Evolutionary conservation across 1,140 invertebrate species (phyloP).

Genomic region (Plectrocnemia conspersa): DNA sequence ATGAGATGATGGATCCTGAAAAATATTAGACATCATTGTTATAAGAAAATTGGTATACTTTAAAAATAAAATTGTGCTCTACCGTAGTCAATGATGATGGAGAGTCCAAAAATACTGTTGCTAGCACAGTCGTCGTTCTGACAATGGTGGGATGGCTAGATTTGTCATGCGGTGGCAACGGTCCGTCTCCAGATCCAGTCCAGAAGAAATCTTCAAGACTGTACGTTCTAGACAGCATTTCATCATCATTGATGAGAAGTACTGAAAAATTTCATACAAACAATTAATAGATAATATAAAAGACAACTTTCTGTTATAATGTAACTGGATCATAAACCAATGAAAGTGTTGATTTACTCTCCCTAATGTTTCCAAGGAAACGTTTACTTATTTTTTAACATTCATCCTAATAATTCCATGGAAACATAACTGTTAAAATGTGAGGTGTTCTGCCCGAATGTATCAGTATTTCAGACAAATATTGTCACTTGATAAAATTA

Average conservation of each 20-base stretch:
- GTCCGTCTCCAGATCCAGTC: conserved; percentile 76
- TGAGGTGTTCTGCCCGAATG: too few relatives aligned
- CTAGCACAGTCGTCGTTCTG: conserved; percentile 56
- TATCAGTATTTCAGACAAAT: too few relatives aligned
- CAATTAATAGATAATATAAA: too few relatives aligned
- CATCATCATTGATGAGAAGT: conserved; percentile 27
- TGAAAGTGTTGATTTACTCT: too few relatives aligned
- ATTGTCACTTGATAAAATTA: too few relatives aligned
- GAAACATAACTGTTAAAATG: too few relatives aligned
- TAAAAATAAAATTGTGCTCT: conserved; percentile 4
- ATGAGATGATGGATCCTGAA: conserved; percentile 13
- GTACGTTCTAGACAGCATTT: conserved; percentile 53
- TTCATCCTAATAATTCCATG: too few relatives aligned
- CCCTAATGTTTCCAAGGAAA: too few relatives aligned
- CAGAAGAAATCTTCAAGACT: conserved; percentile 79
- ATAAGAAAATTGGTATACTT: background rate
- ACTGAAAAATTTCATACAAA: conserved; percentile 8
- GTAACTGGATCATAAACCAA: too few relatives aligned
- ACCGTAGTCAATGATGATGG: conserved; percentile 33
- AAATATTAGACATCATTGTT: conserved; percentile 1
- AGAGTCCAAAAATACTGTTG: conserved; percentile 57
- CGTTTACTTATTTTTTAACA: too few relatives aligned
- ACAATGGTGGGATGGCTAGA: conserved; percentile 42
- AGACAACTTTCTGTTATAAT: too few relatives aligned
- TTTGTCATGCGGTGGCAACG: conserved; percentile 41